Evolutionary conservation across 2,797 vertebrate species (phyloP).

Genomic region (Protonibea diacanthus): DNA sequence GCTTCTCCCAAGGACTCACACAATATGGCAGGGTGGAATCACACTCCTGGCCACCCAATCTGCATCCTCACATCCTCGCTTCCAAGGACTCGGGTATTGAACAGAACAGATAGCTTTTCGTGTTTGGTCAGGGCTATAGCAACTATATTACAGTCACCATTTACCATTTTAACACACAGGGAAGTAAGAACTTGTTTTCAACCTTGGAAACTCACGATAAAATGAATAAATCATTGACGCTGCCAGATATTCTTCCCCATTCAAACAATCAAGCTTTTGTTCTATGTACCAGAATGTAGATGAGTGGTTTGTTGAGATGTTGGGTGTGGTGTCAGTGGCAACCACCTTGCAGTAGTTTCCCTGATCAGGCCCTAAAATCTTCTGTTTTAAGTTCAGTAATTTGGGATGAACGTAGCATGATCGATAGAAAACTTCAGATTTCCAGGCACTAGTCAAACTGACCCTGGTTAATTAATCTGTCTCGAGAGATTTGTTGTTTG

Average conservation of each 20-base stretch:
- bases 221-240: not conserved
- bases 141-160: not conserved
- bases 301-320: not conserved
- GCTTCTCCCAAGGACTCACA: conserved; percentile 84
- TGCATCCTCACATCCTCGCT: conserved; percentile 64
- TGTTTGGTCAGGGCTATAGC: not conserved
- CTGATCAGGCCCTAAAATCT: conserved; percentile 14
- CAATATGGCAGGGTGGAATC: conserved; percentile 80
- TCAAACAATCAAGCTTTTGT: not conserved
- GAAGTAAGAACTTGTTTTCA: conserved; percentile 21
- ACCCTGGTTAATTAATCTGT: conserved; percentile 27
- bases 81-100: conserved; percentile 67
- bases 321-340: not conserved
- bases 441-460: conserved; percentile 12
- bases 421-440: not conserved
- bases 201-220: not conserved
- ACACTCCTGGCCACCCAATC: conserved; percentile 72
- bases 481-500: conserved; percentile 32
- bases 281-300: not conserved
- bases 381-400: not conserved
- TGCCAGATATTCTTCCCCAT: not conserved
- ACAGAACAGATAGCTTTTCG: conserved; percentile 38
- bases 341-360: not conserved
- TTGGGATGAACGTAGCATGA: too few relatives aligned
- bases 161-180: not conserved